Evolutionary conservation across 2,888 invertebrate species (phyloP).

Genomic region (Drosophila limbata): DNA sequence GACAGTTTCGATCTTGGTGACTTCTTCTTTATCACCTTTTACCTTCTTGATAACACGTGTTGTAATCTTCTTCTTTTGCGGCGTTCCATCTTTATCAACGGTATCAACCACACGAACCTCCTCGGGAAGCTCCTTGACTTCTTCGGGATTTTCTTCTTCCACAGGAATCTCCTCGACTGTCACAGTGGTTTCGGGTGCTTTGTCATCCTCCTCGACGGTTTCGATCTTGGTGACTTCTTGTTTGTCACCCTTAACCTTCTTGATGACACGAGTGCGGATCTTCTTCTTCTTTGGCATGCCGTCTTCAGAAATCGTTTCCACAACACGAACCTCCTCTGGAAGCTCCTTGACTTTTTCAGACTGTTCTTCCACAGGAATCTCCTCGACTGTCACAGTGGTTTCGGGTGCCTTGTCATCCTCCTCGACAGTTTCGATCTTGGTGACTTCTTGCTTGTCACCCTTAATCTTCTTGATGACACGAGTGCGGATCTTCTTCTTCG

Average conservation of each 20-base stretch:
- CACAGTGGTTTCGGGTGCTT: constrained; percentile 59
- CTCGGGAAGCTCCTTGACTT: constrained; percentile 59
- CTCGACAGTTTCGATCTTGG: constrained; percentile 70
- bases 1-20: constrained; percentile 68
- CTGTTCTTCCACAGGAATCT: constrained; percentile 47
- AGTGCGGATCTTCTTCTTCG: constrained; percentile 65
- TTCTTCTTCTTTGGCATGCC: constrained; percentile 60
- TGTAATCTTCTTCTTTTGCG: constrained; percentile 60
- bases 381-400: constrained; percentile 62
- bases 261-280: constrained; percentile 67
- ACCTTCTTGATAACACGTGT: constrained; percentile 70
- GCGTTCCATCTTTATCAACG: constrained; percentile 52
- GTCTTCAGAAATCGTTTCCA: constrained; percentile 60
- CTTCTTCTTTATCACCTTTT: constrained; percentile 65
- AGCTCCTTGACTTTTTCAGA: constrained; percentile 54
- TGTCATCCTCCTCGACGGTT: constrained; percentile 69
- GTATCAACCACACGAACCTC: constrained; percentile 59
- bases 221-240: constrained; percentile 73
- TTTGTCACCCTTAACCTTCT: constrained; percentile 69
- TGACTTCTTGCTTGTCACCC: constrained; percentile 69
- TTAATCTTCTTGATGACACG: constrained; percentile 69
- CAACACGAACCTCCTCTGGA: constrained; percentile 63
- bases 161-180: constrained; percentile 55
- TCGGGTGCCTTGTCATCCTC: constrained; percentile 66
- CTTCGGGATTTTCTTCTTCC: constrained; percentile 39